Conservation (phyloP, 2,888 invertebrate species). For the Lepidocyrtinus sp. region DNA sequence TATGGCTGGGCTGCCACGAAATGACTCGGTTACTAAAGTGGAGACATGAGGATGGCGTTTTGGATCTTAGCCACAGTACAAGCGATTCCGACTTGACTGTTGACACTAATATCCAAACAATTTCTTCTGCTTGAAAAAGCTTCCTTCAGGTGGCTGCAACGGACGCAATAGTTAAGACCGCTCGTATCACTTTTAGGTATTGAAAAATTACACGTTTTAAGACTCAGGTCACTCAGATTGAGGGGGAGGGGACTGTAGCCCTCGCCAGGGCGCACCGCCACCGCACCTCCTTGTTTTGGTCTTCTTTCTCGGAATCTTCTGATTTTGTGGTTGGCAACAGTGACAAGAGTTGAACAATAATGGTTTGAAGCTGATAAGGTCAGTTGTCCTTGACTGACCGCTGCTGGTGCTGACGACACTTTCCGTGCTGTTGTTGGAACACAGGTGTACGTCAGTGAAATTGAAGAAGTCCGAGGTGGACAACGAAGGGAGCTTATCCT, state of each 20-base stretch:
- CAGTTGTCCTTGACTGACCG: constrained; percentile 49
- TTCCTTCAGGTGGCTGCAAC: constrained; percentile 4
- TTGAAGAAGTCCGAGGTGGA: constrained; percentile 42
- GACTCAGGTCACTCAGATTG: not conserved
- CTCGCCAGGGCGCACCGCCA: constrained; percentile 53
- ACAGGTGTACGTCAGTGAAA: constrained; percentile 31
- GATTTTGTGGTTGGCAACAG: constrained; percentile 29
- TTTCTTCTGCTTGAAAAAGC: not conserved
- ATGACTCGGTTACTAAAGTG: constrained; percentile 49
- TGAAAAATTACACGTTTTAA: constrained; percentile 28
- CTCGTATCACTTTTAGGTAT: not conserved
- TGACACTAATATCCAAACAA: constrained; percentile 31
- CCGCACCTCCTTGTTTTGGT: constrained; percentile 43
- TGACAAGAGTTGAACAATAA: constrained; percentile 31
- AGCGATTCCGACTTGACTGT: constrained; percentile 45
- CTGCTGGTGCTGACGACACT: constrained; percentile 38
- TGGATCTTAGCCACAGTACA: constrained; percentile 48
- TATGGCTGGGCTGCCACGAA: constrained; percentile 47
- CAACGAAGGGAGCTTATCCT: constrained; percentile 58
- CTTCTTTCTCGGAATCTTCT: constrained; percentile 14
- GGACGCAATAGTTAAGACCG: constrained; percentile 35
- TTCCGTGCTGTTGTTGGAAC: not conserved
- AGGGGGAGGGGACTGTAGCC: constrained; percentile 57
- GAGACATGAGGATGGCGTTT: constrained; percentile 47
- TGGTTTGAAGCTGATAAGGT: constrained; percentile 24